Conservation (phyloP, 2,888 invertebrate genomes). For the Temnothorax unifasciatus region DNA sequence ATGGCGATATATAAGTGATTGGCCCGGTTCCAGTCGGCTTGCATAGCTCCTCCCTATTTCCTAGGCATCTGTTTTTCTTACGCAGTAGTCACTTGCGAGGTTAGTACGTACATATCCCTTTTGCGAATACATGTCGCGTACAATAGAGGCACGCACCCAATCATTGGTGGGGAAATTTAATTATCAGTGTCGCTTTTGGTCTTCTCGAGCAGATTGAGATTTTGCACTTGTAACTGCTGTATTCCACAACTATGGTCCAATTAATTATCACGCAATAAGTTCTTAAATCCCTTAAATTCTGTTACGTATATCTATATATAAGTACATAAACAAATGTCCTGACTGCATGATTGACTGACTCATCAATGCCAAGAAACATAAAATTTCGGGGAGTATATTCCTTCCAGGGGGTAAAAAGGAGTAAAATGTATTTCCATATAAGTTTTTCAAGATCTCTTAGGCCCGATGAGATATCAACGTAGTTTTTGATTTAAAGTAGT, state of each 20-base stretch:
- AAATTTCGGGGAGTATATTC: no score
- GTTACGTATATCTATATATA: not conserved
- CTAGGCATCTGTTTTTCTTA: slow-evolving; percentile 75
- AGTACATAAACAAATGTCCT: no score
- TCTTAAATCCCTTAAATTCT: not conserved
- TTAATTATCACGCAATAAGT: not conserved
- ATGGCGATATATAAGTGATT: slow-evolving; percentile 72
- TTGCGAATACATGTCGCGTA: slow-evolving; percentile 39
- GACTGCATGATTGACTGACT: no score
- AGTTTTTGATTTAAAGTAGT: no score
- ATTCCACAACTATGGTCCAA: not conserved
- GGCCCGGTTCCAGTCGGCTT: slow-evolving; percentile 70
- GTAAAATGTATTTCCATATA: no score
- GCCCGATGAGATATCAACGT: no score
- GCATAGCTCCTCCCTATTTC: slow-evolving; percentile 76
- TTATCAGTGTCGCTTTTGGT: not conserved
- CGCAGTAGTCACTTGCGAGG: slow-evolving; percentile 67
- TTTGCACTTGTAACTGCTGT: not conserved
- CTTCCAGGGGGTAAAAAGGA: no score
- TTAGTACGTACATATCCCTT: slow-evolving; percentile 53
- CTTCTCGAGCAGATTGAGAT: not conserved
- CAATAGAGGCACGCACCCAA: no score
- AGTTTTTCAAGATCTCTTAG: no score
- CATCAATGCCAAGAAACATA: no score
- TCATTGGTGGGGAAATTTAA: not conserved